These are phyloP conservation scores for Ctenopoma kingsleyae DNA, from an alignment of 2,797 vertebrate genomes.

Conservation along the genomic window DNA sequence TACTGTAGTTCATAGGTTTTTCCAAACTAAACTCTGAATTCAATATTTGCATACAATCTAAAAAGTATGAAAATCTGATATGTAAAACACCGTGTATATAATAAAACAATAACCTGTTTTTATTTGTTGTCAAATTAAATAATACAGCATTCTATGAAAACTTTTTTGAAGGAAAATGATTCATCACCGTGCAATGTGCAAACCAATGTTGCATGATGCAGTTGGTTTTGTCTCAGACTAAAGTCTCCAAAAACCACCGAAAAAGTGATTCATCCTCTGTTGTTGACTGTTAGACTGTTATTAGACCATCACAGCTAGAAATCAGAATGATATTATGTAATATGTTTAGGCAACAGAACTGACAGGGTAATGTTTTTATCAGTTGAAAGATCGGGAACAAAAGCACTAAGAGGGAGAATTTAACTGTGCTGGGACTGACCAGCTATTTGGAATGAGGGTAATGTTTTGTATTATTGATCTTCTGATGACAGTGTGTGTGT, in stretches of 20 bases:
- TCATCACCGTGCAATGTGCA: constrained; percentile 55
- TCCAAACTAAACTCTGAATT: constrained; percentile 13
- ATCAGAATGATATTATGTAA: constrained; percentile 53
- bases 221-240: constrained; percentile 44
- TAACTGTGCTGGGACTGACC: constrained; percentile 7
- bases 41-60: background rate
- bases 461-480: constrained; percentile 47
- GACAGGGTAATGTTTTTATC: constrained; percentile 34
- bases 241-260: constrained; percentile 66
- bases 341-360: constrained; percentile 46
- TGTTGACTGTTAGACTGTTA: constrained; percentile 55
- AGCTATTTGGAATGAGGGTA: constrained; percentile 19
- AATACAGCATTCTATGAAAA: constrained; percentile 28
- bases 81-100: background rate
- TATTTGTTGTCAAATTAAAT: constrained; percentile 10
- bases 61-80: background rate
- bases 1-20: background rate
- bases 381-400: constrained; percentile 30
- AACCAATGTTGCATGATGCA: constrained; percentile 31
- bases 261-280: constrained; percentile 73
- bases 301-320: constrained; percentile 50
- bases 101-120: too few relatives aligned
- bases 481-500: constrained; percentile 17
- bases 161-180: constrained; percentile 43
- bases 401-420: background rate